Percentiles rank a stretch among this genome's conserved stretches.
phyloP scores from a whole-genome alignment of 2,797 vertebrate genomes.

The Anabacerthia variegaticeps region DNA sequence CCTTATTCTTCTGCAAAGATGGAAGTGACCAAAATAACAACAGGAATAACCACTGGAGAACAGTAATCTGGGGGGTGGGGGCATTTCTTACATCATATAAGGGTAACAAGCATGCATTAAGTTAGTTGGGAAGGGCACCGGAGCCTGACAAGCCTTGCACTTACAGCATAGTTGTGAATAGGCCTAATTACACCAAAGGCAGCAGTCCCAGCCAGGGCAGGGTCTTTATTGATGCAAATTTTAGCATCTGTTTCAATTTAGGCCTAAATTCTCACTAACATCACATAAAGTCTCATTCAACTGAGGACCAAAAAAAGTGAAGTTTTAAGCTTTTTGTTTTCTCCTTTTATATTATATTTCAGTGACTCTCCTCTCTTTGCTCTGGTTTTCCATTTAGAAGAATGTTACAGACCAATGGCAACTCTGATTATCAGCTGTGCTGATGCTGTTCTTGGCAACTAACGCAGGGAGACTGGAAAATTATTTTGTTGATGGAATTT shows the following conservation, averaged over 20 bases:
- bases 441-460: slow-evolving; percentile 14
- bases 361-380: not conserved
- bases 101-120: not conserved
- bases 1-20: not conserved
- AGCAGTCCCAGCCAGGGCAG: not conserved
- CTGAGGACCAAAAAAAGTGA: not conserved
- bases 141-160: not conserved
- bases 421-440: not conserved
- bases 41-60: not conserved
- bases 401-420: not conserved
- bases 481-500: slow-evolving; percentile 36
- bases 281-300: not conserved
- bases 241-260: not conserved
- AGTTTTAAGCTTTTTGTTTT: not conserved
- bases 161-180: not conserved
- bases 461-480: not conserved
- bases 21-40: not conserved
- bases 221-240: not conserved
- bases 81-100: not conserved
- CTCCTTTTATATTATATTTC: not conserved
- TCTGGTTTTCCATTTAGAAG: not conserved
- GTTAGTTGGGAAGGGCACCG: not conserved
- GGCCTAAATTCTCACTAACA: not conserved
- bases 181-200: not conserved
- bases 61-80: rapidly evolving